A percentile compares a stretch with the other conserved stretches of the same genome.
phyloP scores from a whole-genome alignment of 2,888 invertebrate genomes.

The Chirona hameri region DNA sequence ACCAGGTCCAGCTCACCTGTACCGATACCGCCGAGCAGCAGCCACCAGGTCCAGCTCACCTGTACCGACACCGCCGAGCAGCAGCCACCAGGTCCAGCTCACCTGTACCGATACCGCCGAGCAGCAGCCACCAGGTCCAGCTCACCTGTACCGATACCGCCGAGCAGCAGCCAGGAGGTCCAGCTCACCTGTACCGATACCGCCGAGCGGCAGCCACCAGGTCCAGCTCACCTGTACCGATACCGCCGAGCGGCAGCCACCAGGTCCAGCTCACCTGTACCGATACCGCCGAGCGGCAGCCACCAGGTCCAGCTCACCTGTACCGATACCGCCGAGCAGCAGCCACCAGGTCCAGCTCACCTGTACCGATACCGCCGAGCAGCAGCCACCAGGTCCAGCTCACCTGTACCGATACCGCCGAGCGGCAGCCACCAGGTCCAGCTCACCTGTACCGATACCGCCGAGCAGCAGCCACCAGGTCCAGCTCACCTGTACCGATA shows the following conservation, averaged over 20 bases:
- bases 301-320: conserved; percentile 38
- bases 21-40: conserved; percentile 37
- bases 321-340: conserved; percentile 37
- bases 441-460: conserved; percentile 43
- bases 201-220: neutral
- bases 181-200: conserved; percentile 42
- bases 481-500: conserved; percentile 42
- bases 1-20: conserved; percentile 38
- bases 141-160: conserved; percentile 43
- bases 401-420: conserved; percentile 43
- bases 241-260: too few relatives aligned
- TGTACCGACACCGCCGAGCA: conserved; percentile 43
- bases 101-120: conserved; percentile 43
- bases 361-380: conserved; percentile 43
- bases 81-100: neutral
- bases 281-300: too few relatives aligned
- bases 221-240: conserved; percentile 41
- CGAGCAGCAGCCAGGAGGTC: neutral
- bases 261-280: conserved; percentile 40
- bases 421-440: neutral
- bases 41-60: neutral
- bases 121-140: neutral
- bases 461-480: neutral
- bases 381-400: neutral
- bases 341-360: neutral